Conservation (phyloP, 92 coral and sea anemone genomes). For the Palythoa heliodiscus region DNA sequence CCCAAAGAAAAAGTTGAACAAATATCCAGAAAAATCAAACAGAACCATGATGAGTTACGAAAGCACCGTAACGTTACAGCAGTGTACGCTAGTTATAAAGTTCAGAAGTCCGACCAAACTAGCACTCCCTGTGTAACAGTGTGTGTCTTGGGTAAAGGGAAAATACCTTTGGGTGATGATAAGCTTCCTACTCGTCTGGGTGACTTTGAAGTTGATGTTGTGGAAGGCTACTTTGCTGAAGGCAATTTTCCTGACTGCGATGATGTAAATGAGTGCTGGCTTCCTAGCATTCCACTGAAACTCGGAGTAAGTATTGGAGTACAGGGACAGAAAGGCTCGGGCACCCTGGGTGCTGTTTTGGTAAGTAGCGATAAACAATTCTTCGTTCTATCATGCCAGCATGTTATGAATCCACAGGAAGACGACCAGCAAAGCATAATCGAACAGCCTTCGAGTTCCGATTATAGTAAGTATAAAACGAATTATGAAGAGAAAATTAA, state of each 20-base stretch:
- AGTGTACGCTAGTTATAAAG: neutral
- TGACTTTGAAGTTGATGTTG: neutral
- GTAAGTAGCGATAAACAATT: too few species aligned
- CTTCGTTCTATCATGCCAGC: neutral
- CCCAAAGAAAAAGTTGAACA: neutral
- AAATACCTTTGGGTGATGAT: conserved; percentile 46
- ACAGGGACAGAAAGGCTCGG: neutral
- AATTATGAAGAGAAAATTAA: neutral
- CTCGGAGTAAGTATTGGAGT: conserved; percentile 9
- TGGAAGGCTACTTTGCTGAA: too few species aligned
- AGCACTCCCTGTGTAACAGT: conserved; percentile 34
- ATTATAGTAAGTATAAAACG: neutral
- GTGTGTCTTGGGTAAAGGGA: conserved; percentile 56
- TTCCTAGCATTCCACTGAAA: neutral
- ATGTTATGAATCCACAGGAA: neutral
- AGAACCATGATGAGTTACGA: too few species aligned
- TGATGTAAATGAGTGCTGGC: neutral
- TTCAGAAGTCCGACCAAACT: neutral
- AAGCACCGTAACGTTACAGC: neutral
- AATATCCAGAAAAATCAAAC: too few species aligned
- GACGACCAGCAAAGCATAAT: neutral
- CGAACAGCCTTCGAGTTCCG: neutral
- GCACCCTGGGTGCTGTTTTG: too few species aligned
- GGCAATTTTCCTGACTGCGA: neutral
- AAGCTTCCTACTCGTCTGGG: neutral